Conservation (phyloP, 2,113 vertebrate genomes). For the Dipodomys ordii region DNA sequence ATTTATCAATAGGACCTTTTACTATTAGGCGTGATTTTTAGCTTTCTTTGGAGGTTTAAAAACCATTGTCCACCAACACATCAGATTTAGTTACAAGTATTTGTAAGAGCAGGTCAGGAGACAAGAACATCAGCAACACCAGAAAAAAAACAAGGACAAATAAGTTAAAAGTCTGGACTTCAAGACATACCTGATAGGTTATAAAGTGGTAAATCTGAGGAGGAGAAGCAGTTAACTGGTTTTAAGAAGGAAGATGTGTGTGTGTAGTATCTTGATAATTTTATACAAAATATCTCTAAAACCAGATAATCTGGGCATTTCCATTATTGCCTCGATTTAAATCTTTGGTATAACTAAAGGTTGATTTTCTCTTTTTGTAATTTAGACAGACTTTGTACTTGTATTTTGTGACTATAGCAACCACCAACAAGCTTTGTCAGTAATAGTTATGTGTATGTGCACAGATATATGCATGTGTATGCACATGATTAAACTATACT, state of each 20-base stretch:
- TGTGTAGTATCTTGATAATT: neutral
- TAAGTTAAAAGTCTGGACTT: neutral
- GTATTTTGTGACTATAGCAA: neutral
- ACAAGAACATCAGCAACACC: neutral
- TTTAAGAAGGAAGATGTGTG: neutral
- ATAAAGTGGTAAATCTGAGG: neutral
- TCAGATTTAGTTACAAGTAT: constrained; percentile 62
- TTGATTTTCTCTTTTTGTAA: neutral
- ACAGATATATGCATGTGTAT: neutral
- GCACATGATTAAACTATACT: neutral
- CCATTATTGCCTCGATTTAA: neutral
- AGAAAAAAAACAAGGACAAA: neutral
- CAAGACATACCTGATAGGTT: neutral
- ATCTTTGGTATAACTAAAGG: constrained; percentile 16
- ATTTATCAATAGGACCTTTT: constrained; percentile 83
- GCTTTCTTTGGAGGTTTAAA: constrained; percentile 71
- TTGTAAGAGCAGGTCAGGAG: neutral
- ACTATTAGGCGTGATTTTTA: constrained; percentile 75
- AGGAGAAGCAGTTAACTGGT: neutral
- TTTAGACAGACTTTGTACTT: neutral
- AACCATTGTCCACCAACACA: constrained; percentile 69
- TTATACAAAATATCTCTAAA: neutral
- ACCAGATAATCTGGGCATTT: neutral
- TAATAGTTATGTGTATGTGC: neutral
- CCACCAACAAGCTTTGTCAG: neutral